Percentiles rank a stretch among this genome's conserved stretches.
These are phyloP conservation scores for Mastacembelus armatus DNA, from an alignment of 2,797 vertebrate genomes.

Conservation along the genomic window DNA sequence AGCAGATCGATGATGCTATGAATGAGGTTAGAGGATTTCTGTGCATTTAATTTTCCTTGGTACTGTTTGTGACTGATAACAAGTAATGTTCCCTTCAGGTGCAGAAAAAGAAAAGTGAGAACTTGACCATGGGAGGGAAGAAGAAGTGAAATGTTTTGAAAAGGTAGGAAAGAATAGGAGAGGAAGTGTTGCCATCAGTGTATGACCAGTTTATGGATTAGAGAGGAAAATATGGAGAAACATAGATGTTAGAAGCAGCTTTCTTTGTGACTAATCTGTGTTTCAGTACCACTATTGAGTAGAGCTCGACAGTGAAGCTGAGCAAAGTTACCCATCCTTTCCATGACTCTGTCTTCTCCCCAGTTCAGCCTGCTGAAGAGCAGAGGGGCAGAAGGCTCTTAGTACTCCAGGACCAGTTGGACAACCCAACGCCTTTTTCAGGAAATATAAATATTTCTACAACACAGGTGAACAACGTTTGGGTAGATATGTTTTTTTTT, in stretches of 20 bases:
- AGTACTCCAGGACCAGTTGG: background rate
- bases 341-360: background rate
- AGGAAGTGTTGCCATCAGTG: background rate
- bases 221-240: background rate
- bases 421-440: constrained; percentile 65
- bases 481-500: constrained; percentile 43
- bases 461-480: constrained; percentile 61
- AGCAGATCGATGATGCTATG: constrained; percentile 90
- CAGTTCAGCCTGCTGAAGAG: background rate
- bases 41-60: background rate
- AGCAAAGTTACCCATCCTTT: constrained; percentile 1
- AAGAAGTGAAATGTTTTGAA: constrained; percentile 69
- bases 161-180: constrained; percentile 21
- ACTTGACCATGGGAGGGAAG: constrained; percentile 69
- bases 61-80: background rate
- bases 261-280: background rate
- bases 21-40: constrained; percentile 83
- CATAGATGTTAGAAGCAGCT: background rate
- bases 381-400: constrained; percentile 4
- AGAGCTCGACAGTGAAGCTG: constrained; percentile 23
- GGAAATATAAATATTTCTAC: constrained; percentile 62
- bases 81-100: constrained; percentile 61
- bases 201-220: background rate
- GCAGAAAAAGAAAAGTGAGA: constrained; percentile 87
- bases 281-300: constrained; percentile 40